Base-by-base conservation (phyloP, 2,113 vertebrate genomes). In the Ascaphus truei region DNA sequence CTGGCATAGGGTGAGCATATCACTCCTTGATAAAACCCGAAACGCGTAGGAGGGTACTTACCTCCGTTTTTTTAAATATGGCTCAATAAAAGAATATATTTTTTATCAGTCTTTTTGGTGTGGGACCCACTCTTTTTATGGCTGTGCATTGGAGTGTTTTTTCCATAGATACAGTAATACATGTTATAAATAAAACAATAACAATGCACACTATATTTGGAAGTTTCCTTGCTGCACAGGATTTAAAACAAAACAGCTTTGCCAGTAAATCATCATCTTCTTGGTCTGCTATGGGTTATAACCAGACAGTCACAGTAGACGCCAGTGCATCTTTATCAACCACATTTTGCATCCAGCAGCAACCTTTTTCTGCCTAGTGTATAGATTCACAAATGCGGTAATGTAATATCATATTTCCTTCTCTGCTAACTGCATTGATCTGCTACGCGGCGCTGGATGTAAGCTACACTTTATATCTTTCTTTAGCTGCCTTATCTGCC, bases 361-460 rank as follows among this genome's bases (percentile, higher is more conserved):
- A 68, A 47, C 58, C 66, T 34, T 59, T 57, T 59, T 68, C 15
- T 58, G 55, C 66, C 66, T 68, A 68, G 55, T 59, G 55, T 36
- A 59, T 50, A 50, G 43, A 68, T 56, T 59, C 23, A 22, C 66
- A 31, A 20, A 30, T 11, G 22, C 55, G 29, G 55, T 68, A 68
- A 68, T 68, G 43, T 30, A 37, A 68, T 68, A 68, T 59, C 53
- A 57, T 68, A 68, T 68, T 68, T 68, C 55, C 66, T 68, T 59
- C 43, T 68, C 55, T 60, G 15, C 56, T 68, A 59, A 60, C 66
- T 39, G 43, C 60, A 68, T 68, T 60, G 66, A 68, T 68, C 55
- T 51, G 55, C 56, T 59, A 47, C 43, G 50, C 30, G 34, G 39
- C 50, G 66, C 66, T 34, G n/a, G 60, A 68, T 48, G 66, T 33